A percentile compares a stretch with the other conserved stretches of the same genome.
Evolutionary conservation across 2,797 vertebrate genomes (phyloP).

Genomic region (Lepus oiostolus): DNA sequence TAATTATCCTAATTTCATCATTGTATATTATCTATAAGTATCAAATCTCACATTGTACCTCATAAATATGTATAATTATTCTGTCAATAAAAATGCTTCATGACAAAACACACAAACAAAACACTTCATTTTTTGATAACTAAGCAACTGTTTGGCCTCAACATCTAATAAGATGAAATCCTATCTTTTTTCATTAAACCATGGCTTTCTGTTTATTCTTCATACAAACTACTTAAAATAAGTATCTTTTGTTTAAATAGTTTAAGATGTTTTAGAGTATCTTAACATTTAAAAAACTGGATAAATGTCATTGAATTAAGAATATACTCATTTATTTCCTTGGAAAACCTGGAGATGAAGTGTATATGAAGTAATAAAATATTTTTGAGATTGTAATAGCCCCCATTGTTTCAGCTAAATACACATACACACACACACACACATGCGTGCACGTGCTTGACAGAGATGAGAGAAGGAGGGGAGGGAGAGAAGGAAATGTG

Average conservation of each 20-base stretch:
- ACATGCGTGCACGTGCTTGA: not conserved
- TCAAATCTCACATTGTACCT: too few species aligned
- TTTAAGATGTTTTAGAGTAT: not conserved
- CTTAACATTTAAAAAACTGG: not conserved
- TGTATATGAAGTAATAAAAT: not conserved
- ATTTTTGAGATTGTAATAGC: not conserved
- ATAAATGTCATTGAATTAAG: not conserved
- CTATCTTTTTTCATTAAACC: not conserved
- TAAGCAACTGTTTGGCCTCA: not conserved
- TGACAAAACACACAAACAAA: too few species aligned
- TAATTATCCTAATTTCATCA: too few species aligned
- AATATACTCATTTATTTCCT: not conserved
- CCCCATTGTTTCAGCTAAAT: not conserved
- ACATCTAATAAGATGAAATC: slow-evolving; percentile 8
- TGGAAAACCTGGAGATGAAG: not conserved
- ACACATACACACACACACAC: not conserved
- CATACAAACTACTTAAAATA: slow-evolving; percentile 15
- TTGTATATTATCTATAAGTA: too few species aligned
- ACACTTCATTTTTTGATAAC: not conserved
- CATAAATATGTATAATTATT: too few species aligned
- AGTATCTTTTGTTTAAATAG: not conserved
- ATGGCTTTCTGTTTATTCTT: not conserved
- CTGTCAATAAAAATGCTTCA: too few species aligned
- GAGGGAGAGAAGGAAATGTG: not conserved
- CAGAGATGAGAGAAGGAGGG: not conserved